Base-by-base conservation (phyloP, 1,140 invertebrate genomes). In the Leptinotarsa undecemlineata region DNA sequence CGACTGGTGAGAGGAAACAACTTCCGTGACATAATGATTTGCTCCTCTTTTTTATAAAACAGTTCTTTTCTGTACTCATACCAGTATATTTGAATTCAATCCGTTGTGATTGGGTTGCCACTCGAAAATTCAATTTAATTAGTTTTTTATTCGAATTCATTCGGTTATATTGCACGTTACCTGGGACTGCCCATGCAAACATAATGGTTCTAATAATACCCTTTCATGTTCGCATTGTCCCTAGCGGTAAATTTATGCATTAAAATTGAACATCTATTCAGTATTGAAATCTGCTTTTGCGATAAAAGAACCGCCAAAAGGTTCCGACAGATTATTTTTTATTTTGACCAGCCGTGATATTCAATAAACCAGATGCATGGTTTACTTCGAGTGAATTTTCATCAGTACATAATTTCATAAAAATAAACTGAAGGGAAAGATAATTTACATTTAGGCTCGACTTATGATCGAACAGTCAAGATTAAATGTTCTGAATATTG, bases 241-340 rank as follows among this genome's bases (percentile, higher is more conserved):
- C 51, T 57, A 5, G 51, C 51, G 51, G 17, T 57, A 57, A 57
- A n/a, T 57, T 57, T n/a, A 57, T 57, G 51, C 51, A 57, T 57
- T 57, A 57, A 57, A 57, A 2, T 57, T 57, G 51, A 15, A n/a
- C n/a, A 1, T 57, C 51, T 57, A 57, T 57, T 57, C 51, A 57
- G 51, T 57, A 15, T n/a, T 15, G n/a, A 57, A 57, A 57, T 17
- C 51, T 57, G 51, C 51, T 57, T 19, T 19, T 17, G n/a, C n/a
- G 17, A 57, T 17, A 57, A 19, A 19, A 57, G 17, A 17, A 57
- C 51, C 51, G 51, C n/a, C 51, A 57, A 57, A 57, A 19, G 51
- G 14, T 57, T 57, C 51, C 51, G 51, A 57, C 51, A 57, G 51
- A 57, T 2, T 57, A 57, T 19, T 15, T 57, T 17, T 57, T 3